These are phyloP conservation scores for Urocynchramus pylzowi DNA, from an alignment of 2,113 vertebrate species.

Conservation along the genomic window DNA sequence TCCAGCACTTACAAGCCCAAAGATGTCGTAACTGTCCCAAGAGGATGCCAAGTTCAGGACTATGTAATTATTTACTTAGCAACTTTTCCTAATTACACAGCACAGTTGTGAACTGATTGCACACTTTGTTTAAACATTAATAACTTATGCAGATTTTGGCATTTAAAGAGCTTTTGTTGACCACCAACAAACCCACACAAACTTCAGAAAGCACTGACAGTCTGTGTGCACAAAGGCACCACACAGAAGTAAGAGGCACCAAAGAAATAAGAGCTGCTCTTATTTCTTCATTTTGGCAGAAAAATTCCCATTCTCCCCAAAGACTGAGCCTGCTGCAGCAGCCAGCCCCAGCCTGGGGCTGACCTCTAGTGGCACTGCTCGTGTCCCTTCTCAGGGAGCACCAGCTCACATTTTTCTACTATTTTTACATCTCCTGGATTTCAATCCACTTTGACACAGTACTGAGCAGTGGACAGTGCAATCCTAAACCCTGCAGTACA, in stretches of 20 bases:
- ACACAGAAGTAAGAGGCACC: neutral
- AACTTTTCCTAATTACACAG: neutral
- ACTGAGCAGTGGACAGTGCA: neutral
- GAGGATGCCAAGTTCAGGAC: neutral
- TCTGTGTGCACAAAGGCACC: neutral
- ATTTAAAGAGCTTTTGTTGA: neutral
- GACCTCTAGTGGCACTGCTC: constrained; percentile 53
- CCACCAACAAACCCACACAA: neutral
- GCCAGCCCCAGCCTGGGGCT: neutral
- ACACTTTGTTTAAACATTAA: neutral
- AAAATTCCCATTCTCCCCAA: neutral
- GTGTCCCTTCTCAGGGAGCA: neutral
- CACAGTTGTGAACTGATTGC: neutral
- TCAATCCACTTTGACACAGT: rapidly evolving
- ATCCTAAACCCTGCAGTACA: neutral
- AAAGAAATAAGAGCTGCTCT: neutral
- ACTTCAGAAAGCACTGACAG: neutral
- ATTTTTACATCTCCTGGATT: neutral
- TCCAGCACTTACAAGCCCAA: neutral
- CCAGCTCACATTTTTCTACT: neutral
- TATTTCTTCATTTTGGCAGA: neutral
- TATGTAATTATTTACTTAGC: neutral
- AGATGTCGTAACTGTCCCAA: neutral
- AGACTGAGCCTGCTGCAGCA: neutral
- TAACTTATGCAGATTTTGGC: neutral